Evolutionary conservation across 1,140 invertebrate species (phyloP), one percentile per base, ranked within the genome.

Genomic region (Sarcophaga bullata): DNA sequence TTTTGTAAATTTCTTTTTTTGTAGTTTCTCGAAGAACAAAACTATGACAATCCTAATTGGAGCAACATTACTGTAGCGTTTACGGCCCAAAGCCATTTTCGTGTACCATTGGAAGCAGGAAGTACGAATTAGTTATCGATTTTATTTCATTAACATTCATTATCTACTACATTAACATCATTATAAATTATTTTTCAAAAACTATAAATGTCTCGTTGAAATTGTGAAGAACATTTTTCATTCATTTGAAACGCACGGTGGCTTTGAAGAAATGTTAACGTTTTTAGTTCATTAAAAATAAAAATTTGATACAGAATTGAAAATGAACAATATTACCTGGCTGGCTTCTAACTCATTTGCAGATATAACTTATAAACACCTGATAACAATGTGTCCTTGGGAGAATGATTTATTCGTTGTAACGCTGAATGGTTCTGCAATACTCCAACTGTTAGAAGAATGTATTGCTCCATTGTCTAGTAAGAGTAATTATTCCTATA

Each of bases 321-420:
- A 37, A 37, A 37, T 37, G 25, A 37, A 37, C 25, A 37, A 37
- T 37, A 2, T 37, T 37, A 37, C 4, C 25, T 4, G 25, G 25
- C 25, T 4, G 25, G 25, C 25, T 37, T 37, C 1, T 37, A 37
- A 37, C 25, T 37, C 25, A 37, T 37, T 37, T 37, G 25, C 90
- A 89, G 92, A 91, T 48, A 92, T 96, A 15, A 95, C 93, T 19
- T 93, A 92, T n/a, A 94, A 92, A 73, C 93, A 94, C 78, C 85
- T 96, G 1, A 85, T 95, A 10, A 92, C 93, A 82, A 91, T 93
- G 8, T 90, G 93, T n/a, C 95, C 95, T 5, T 96, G 96, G 85
- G 93, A 93, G 84, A 95, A 95, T 88, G 92, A 91, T n/a, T 91
- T 95, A 50, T 93, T 95, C 84, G 90, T 93, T 0, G 90, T 95